Evolutionary conservation across 1,140 invertebrate genomes (phyloP), one percentile per base, ranked within the genome.

Genomic region (Trachelipus rathkii): DNA sequence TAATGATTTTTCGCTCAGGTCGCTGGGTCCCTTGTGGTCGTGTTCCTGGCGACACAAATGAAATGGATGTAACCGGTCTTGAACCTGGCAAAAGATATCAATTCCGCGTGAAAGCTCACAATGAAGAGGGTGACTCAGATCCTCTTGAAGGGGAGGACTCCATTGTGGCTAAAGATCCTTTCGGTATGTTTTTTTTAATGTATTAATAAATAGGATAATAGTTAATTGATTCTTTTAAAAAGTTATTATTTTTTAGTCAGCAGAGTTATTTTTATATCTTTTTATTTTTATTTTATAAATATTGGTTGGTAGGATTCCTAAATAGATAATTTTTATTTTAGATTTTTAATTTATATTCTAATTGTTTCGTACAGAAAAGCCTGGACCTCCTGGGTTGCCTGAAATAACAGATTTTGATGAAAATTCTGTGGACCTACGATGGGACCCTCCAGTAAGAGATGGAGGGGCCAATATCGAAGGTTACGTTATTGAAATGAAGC

Each of bases 61-160:
- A 96, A 82, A 89, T 92, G 79, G 90, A 92, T 82, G 90, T 98
- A 24, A 95, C 91, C 72, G 92, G 95, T 60, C 87, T 99, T 13
- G 92, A 95, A 86, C 94, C 94, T 70, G 93, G 93, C 74, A 92
- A 94, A 83, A 95, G 95, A 67, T 98, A 97, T 83, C 91, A 97
- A 81, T 98, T 98, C 89, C 89, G 96, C 77, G 95, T 98, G 0
- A 93, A 93, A 83, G 96, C 96, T 13, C 89, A 95, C 0, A 98
- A 98, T 85, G 95, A 97, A 82, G 95, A 97, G 85, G 96, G 96
- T 23, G 94, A 97, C 86, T 96, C 95, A 0, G 93, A 95, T 83
- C 94, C 95, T 11, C 85, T 98, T 15, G 93, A 95, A 81, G 77
- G 80, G 0, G 94, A 96, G 76, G 89, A 90, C 74, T 88, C 92